phyloP scores from a whole-genome alignment of 2,113 vertebrate genomes.

The Pelecanoides urinatrix region DNA sequence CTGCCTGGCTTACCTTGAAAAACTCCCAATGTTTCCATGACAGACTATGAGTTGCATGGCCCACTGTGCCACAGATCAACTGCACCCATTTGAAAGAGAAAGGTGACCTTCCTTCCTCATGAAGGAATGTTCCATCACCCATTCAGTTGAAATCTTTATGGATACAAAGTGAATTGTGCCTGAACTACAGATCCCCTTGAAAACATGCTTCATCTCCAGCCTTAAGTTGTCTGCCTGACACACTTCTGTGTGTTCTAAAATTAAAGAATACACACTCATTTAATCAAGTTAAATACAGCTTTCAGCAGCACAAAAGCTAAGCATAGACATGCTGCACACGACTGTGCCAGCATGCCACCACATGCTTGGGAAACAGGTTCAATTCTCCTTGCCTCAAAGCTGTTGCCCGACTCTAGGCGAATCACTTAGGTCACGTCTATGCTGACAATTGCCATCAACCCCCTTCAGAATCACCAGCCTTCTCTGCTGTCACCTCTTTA shows the following conservation, averaged over 20 bases:
- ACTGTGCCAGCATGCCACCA: not conserved
- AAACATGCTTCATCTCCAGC: not conserved
- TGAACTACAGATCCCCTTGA: not conserved
- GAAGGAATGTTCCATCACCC: not conserved
- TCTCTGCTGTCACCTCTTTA: not conserved
- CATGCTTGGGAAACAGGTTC: not conserved
- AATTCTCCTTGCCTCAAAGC: not conserved
- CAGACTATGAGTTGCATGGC: not conserved
- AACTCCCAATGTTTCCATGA: not conserved
- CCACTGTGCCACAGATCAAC: not conserved
- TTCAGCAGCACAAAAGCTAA: not conserved
- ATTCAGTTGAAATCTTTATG: not conserved
- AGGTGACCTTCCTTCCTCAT: not conserved
- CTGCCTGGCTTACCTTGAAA: not conserved
- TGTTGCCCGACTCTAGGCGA: not conserved
- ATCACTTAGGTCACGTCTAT: not conserved
- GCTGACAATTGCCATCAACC: not conserved
- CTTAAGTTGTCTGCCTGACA: not conserved
- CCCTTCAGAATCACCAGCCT: not conserved
- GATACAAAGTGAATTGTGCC: not conserved
- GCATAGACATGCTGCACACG: not conserved
- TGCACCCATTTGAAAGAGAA: not conserved
- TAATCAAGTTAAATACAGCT: not conserved
- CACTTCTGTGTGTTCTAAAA: not conserved
- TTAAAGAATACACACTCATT: not conserved